Conservation (phyloP, 2,888 invertebrate genomes). For the Phyllotreta striolata region DNA sequence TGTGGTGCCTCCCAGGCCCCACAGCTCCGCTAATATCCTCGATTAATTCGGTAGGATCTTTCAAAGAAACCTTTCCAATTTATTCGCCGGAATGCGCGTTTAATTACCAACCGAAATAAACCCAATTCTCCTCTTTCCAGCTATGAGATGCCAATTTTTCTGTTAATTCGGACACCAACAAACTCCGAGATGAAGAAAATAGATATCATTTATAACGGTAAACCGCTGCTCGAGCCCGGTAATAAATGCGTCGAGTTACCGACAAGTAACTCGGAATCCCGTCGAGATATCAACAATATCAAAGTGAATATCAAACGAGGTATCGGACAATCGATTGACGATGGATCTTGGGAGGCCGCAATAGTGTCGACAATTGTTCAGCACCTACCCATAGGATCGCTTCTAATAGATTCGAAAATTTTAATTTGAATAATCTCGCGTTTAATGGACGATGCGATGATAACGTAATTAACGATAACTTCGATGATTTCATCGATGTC, state of each 20-base stretch:
- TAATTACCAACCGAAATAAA: no score
- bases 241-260: slow-evolving; percentile 53
- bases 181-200: no score
- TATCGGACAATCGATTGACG: slow-evolving; percentile 43
- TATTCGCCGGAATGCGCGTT: background rate
- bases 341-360: slow-evolving; percentile 36
- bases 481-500: no score
- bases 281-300: slow-evolving; percentile 51
- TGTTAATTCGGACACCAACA: no score
- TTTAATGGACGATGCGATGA: background rate
- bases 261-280: slow-evolving; percentile 52
- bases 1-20: background rate
- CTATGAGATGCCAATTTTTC: no score
- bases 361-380: slow-evolving; percentile 29
- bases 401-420: slow-evolving; percentile 11
- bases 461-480: background rate
- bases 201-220: slow-evolving; percentile 40
- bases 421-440: background rate
- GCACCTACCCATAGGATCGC: slow-evolving; percentile 18
- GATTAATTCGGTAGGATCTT: no score
- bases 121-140: no score
- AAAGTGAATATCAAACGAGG: slow-evolving; percentile 41
- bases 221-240: slow-evolving; percentile 42
- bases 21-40: no score
- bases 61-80: no score